Evolutionary conservation across 2,113 vertebrate genomes (phyloP), one percentile per base, ranked within the genome.

Genomic region (Vidua macroura): DNA sequence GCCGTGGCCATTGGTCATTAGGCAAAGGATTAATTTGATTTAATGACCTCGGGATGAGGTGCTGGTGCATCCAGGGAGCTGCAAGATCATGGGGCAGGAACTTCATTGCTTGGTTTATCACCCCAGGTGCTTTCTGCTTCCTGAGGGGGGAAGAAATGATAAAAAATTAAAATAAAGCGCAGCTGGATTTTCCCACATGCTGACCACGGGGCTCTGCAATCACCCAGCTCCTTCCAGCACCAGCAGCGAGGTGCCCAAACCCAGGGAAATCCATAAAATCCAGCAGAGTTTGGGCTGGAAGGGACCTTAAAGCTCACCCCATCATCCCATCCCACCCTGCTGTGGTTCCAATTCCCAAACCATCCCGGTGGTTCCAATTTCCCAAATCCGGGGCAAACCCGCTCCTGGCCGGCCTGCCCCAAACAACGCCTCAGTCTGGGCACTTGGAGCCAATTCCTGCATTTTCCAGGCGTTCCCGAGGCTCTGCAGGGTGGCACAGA

Each of bases 351-450:
- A 80, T 0, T 19, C 63, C 35, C 63, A 64, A 8, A 48, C 35
- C 35, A 35, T 35, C 35, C 35, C 35, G 35, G 35, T 35, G 3
- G 3, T 17, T 31, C 43, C 51, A 22, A 80, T 30, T 0, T 19
- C 63, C 35, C 63, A 64, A 8, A 48, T 10, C 9, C 11, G 31
- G 31, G 66, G 79, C 43, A 56, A 76, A 35, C 3, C 16, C 41
- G 3, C 74, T 33, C 33, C 13, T 3, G n/a, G 10, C 51, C 13
- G 19, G n/a, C 25, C 60, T 79, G 35, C 18, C 56, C 81, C 43
- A 10, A 3, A 10, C 3, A 12, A 12, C 12, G 1, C 15, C 56
- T 15, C 12, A 2, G 3, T 0, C 1, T 1, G 0, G 39, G 52
- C 58, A 22, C 0, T 15, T 69, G 58, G 1, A 7, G 23, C 1